A percentile compares a stretch with the other conserved stretches of the same genome.
Conservation (phyloP, 2,888 invertebrate species). For the Morinoia aosen region DNA sequence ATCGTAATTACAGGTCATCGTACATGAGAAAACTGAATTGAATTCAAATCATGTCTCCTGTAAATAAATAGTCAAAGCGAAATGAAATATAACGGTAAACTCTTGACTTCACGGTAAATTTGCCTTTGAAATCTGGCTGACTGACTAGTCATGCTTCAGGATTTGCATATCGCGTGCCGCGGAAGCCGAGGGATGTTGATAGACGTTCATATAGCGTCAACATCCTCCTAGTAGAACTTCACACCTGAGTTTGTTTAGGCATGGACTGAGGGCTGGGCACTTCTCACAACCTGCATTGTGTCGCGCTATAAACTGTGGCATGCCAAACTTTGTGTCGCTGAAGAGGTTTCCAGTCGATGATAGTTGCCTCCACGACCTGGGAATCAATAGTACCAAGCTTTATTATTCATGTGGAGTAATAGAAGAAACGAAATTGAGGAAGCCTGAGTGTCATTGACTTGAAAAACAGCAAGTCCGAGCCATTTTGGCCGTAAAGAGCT, state of each 20-base stretch:
- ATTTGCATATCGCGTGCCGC: too few species aligned
- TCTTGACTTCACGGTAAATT: too few species aligned
- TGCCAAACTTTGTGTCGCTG: neutral
- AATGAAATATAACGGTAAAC: too few species aligned
- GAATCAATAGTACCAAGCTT: neutral
- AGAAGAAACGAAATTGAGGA: neutral
- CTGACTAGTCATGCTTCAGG: too few species aligned
- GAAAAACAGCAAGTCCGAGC: neutral
- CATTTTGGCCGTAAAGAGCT: neutral
- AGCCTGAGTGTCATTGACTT: neutral
- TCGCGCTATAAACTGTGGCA: neutral
- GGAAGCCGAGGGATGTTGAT: too few species aligned
- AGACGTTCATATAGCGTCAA: neutral
- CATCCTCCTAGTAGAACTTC: neutral
- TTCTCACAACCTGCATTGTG: neutral
- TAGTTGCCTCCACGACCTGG: neutral
- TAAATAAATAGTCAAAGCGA: too few species aligned
- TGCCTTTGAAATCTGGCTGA: too few species aligned
- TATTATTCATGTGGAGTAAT: neutral
- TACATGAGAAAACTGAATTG: neutral
- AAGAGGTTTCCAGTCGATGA: neutral
- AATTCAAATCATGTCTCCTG: neutral
- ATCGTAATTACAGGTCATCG: neutral
- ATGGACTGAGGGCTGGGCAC: neutral
- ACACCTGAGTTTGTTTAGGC: neutral